These are phyloP conservation scores for Aphelocoma coerulescens DNA, from an alignment of 2,113 vertebrate species.

Conservation along the genomic window DNA sequence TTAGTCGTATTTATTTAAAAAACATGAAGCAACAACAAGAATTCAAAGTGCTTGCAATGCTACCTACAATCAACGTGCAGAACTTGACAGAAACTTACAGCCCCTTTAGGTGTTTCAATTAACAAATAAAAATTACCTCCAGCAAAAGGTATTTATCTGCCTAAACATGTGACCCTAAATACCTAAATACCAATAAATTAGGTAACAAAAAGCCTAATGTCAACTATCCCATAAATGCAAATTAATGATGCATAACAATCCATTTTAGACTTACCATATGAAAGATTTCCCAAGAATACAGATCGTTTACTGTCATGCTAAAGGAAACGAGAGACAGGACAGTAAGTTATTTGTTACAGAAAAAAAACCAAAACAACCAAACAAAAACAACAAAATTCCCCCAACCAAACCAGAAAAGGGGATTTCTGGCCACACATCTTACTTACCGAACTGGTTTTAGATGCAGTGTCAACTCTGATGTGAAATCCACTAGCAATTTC, in stretches of 20 bases:
- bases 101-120: not conserved
- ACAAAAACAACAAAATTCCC: not conserved
- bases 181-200: not conserved
- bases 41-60: not conserved
- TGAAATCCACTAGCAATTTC: conserved; percentile 83
- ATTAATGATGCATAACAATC: not conserved
- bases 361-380: not conserved
- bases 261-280: conserved; percentile 83
- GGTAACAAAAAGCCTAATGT: not conserved
- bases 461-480: conserved; percentile 87
- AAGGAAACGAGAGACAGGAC: not conserved
- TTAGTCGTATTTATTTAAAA: not conserved
- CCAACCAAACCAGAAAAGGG: not conserved
- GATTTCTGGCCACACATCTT: not conserved
- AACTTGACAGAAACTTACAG: not conserved
- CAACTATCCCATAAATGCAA: not conserved
- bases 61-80: not conserved
- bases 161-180: not conserved
- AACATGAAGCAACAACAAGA: not conserved
- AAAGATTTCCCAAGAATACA: conserved; percentile 89
- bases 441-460: conserved; percentile 71
- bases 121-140: not conserved
- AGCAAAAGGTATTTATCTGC: not conserved
- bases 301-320: conserved; percentile 90
- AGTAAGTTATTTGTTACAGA: not conserved